Evolutionary conservation across 2,797 vertebrate species (phyloP).

Genomic region (Erethizon dorsatum): DNA sequence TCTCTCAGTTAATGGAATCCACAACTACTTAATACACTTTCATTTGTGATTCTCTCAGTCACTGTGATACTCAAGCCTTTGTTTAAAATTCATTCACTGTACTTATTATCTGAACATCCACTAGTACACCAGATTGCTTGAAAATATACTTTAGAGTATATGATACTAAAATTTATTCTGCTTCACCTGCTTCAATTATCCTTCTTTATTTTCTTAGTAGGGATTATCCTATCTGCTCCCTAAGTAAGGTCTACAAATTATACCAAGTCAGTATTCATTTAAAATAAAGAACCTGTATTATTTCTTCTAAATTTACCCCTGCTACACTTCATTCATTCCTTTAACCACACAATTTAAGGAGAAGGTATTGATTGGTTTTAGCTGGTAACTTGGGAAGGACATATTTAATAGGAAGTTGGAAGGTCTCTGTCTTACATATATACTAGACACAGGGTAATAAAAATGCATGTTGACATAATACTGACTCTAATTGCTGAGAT

Average conservation of each 20-base stretch:
- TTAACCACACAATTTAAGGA: conserved; percentile 61
- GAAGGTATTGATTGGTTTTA: conserved; percentile 65
- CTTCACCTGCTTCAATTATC: conserved; percentile 35
- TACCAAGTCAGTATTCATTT: conserved; percentile 45
- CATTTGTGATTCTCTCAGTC: neutral
- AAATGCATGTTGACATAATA: conserved; percentile 79
- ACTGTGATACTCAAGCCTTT: conserved; percentile 35
- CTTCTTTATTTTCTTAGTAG: conserved; percentile 18
- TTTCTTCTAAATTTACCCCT: conserved; percentile 22
- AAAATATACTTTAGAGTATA: neutral
- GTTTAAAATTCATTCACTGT: conserved; percentile 60
- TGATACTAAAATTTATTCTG: conserved; percentile 17
- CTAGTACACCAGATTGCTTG: neutral
- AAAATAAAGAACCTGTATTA: conserved; percentile 27
- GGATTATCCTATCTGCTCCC: neutral
- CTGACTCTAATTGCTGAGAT: conserved; percentile 80
- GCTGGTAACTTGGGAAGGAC: conserved; percentile 66
- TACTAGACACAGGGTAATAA: conserved; percentile 70
- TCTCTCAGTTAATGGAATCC: conserved; percentile 17
- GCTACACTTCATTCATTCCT: conserved; percentile 44
- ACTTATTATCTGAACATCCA: conserved; percentile 27
- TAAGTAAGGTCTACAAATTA: neutral
- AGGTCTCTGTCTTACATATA: conserved; percentile 71
- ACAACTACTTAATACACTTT: conserved; percentile 25
- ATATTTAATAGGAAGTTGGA: conserved; percentile 72